Evolutionary conservation across 2,113 vertebrate genomes (phyloP), one percentile per base, ranked within the genome.

Genomic region (Synchiropus splendidus): DNA sequence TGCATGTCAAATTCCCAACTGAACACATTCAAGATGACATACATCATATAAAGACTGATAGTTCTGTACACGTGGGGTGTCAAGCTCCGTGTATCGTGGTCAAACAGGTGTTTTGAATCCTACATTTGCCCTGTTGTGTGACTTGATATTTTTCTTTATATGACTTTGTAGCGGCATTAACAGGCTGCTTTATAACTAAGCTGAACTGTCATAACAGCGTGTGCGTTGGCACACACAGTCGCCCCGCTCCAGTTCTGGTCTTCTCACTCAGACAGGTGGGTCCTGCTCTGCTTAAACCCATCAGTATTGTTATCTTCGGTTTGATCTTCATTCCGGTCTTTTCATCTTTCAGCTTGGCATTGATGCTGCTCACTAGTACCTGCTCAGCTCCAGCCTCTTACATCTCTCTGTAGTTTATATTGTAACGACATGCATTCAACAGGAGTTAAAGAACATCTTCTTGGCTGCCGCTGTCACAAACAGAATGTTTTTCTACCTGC

Each of bases 231-330:
- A n/a, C n/a, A n/a, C n/a, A n/a, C n/a, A n/a, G n/a, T n/a, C n/a
- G n/a, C n/a, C n/a, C n/a, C n/a, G n/a, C n/a, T n/a, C n/a, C n/a
- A n/a, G n/a, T n/a, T n/a, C n/a, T n/a, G n/a, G n/a, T n/a, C n/a
- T n/a, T n/a, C n/a, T n/a, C n/a, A 40, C 35, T 12, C 18, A 45
- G 32, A 43, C 14, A 6, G 32, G n/a, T 0, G 2, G 47, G 42
- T 45, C 18, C 16, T 1, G 10, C 35, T 39, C 47, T 67, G 57
- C 64, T 70, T 59, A 67, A 66, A 57, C 46, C 39, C 56, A 66
- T 55, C 15, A 45, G 58, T 54, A 51, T 40, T 58, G 11, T 17
- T 33, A 61, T 56, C 33, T 54, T 63, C 44, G 6, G 33, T 42
- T 62, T 12, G 17, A 11, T 45, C 18, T 50, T 40, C 15, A 17